Evolutionary conservation across 37 sponge, comb jelly and placozoan genomes (phyloP).

Genomic region (Beroe ovata): DNA sequence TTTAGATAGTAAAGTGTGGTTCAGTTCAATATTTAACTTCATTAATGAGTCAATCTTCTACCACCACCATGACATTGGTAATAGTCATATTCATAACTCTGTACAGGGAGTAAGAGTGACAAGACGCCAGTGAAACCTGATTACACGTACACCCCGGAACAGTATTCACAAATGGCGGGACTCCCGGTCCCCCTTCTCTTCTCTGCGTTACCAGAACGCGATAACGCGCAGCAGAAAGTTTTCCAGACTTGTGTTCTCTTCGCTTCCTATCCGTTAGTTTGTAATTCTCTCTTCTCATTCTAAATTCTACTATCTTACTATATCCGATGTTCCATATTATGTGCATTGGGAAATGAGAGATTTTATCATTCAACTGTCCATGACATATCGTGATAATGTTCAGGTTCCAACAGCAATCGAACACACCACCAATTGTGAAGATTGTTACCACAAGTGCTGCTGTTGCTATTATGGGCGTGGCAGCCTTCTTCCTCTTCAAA

Average conservation of each 20-base stretch:
- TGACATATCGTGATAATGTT: too few species aligned
- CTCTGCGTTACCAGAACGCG: slow-evolving; percentile 47
- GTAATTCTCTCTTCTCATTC: too few species aligned
- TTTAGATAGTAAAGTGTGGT: too few species aligned
- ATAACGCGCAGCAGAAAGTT: slow-evolving; percentile 17
- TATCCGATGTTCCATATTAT: too few species aligned
- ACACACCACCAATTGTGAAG: background rate
- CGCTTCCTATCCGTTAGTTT: slow-evolving; percentile 67
- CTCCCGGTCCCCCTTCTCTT: slow-evolving; percentile 37
- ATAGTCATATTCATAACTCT: too few species aligned
- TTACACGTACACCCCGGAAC: slow-evolving; percentile 49
- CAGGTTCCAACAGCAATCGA: slow-evolving; percentile 54
- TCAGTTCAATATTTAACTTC: too few species aligned
- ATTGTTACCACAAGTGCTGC: slow-evolving; percentile 29
- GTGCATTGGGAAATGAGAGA: too few species aligned
- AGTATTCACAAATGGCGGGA: slow-evolving; percentile 58
- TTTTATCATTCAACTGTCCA: too few species aligned
- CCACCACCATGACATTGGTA: too few species aligned
- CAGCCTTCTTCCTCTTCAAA: slow-evolving; percentile 57
- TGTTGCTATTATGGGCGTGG: slow-evolving; percentile 19
- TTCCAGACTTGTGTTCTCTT: slow-evolving; percentile 64
- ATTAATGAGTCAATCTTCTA: too few species aligned
- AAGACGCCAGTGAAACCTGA: slow-evolving; percentile 42
- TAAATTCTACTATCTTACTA: too few species aligned
- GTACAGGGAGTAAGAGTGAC: slow-evolving; percentile 40